Evolutionary conservation across 1,140 invertebrate species (phyloP), one percentile per base, ranked within the genome.

Genomic region (Hesperophylax magnus): DNA sequence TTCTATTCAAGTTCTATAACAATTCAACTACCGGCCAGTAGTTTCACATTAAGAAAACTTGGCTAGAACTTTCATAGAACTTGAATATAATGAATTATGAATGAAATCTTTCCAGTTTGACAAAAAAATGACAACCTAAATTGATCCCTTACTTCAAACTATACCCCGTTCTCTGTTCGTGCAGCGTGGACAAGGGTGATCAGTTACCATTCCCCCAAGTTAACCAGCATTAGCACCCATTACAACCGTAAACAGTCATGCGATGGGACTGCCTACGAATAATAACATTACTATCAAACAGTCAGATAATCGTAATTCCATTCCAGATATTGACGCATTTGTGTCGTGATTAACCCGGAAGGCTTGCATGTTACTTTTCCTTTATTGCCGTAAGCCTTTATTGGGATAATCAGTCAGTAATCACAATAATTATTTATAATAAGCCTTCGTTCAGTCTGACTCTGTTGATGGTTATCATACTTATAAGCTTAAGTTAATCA

Each of bases 211-310:
- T 18, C 34, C 34, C 34, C 34, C 34, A 69, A 52, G 65, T 34
- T 52, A 15, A 69, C 27, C 18, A 20, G 65, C 11, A 69, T 69
- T 69, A 69, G 17, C 27, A 31, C 31, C 65, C 65, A 65, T 39
- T 22, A 69, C 65, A 6, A n/a, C n/a, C 7, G 4, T 22, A n/a
- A 22, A 18, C 4, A 6, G 31, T 52, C 65, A 69, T 39, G 65
- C 65, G 65, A 69, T 69, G 65, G 20, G n/a, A 22, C 34, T 47
- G 65, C 22, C n/a, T 31, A 34, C 65, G 22, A 69, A 69, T 69
- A 69, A 39, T 39, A 39, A 39, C 7, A 39, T 39, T 39, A 39
- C 34, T 39, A 39, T 52, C 65, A 18, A 34, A 24, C 31, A 47
- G 52, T 69, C 31, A 22, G n/a, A 69, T 39, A 17, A 15, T 69